phyloP scores from a whole-genome alignment of 53 echinoderm and acorn worm species.

The Stichopus horrens region DNA sequence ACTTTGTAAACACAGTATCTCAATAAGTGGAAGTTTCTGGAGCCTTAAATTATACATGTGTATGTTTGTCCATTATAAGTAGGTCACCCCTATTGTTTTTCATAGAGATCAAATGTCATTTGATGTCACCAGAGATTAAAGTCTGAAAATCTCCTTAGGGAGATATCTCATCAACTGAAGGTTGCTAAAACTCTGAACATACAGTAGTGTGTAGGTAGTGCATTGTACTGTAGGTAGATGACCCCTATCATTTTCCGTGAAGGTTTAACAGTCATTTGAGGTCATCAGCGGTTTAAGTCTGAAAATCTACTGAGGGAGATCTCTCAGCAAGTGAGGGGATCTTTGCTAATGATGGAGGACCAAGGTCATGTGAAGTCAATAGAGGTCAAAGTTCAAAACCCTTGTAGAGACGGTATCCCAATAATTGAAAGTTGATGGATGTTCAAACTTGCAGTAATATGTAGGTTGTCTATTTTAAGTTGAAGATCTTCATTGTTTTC shows the following conservation, averaged over 20 bases:
- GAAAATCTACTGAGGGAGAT: neutral
- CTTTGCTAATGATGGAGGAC: no score
- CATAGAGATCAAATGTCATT: neutral
- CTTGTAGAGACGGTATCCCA: no score
- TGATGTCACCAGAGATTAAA: neutral
- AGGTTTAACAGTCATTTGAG: neutral
- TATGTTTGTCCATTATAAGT: neutral
- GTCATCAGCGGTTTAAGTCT: neutral
- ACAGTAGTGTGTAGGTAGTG: neutral
- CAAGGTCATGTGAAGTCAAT: no score
- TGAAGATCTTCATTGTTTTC: no score
- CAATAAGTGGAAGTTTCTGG: neutral
- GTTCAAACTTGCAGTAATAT: no score
- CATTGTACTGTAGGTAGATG: neutral
- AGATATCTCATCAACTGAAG: neutral
- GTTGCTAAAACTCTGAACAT: neutral
- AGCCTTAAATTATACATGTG: neutral
- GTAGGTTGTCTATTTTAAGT: no score
- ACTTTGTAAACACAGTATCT: neutral
- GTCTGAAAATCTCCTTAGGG: neutral
- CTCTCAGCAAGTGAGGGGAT: no score
- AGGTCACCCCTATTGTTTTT: neutral
- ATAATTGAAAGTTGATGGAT: no score
- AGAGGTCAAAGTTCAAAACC: no score
- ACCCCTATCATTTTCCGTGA: neutral